Percentiles rank a stretch among this genome's conserved stretches.
Conservation (phyloP, 2,113 vertebrate species). For the Thymallus thymallus region DNA sequence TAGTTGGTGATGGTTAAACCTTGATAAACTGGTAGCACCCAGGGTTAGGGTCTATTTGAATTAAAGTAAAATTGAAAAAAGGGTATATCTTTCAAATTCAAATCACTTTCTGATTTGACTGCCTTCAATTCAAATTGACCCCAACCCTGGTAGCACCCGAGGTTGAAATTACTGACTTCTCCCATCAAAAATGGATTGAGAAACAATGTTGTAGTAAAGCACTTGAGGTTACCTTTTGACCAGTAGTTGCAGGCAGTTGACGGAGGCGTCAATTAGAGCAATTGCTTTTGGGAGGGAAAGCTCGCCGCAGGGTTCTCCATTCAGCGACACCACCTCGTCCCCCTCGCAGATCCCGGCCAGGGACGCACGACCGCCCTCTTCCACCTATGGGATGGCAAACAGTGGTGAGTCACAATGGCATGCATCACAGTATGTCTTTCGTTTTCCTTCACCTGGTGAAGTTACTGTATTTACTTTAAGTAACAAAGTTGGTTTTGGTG, state of each 20-base stretch:
- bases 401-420: neutral
- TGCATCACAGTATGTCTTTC: too few relatives aligned
- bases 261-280: conserved; percentile 78
- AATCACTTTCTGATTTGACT: too few relatives aligned
- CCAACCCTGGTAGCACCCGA: too few relatives aligned
- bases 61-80: too few relatives aligned
- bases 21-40: neutral
- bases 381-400: conserved; percentile 58
- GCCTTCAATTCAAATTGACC: too few relatives aligned
- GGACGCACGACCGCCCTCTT: conserved; percentile 79
- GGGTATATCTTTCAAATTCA: too few relatives aligned
- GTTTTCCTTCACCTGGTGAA: neutral
- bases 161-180: too few relatives aligned
- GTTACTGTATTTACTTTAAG: too few relatives aligned
- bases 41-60: too few relatives aligned
- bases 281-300: conserved; percentile 83
- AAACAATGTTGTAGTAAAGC: too few relatives aligned
- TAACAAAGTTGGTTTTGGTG: too few relatives aligned
- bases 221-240: conserved; percentile 84
- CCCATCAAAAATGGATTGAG: too few relatives aligned
- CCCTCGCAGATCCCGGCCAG: conserved; percentile 83
- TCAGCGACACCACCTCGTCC: conserved; percentile 91
- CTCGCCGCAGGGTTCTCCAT: conserved; percentile 83
- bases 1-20: neutral
- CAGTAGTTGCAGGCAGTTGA: conserved; percentile 84